These are phyloP conservation scores for Sitodiplosis mosellana DNA, from an alignment of 1,140 invertebrate species.

Conservation along the genomic window DNA sequence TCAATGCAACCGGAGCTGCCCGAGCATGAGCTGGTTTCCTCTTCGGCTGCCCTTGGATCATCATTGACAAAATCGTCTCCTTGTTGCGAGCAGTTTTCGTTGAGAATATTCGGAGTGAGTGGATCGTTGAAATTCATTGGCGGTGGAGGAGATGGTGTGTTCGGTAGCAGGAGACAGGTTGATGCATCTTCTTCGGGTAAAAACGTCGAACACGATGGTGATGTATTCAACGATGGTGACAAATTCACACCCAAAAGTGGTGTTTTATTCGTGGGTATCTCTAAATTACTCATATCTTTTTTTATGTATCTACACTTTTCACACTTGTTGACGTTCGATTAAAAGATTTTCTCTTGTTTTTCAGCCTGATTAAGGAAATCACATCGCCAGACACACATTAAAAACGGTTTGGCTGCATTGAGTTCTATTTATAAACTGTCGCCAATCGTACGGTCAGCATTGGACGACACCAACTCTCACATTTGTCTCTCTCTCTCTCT, in stretches of 20 bases:
- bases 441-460: too few relatives aligned
- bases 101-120: conserved; percentile 19
- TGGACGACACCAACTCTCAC: too few relatives aligned
- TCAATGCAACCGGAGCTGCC: conserved; percentile 24
- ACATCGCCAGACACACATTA: too few relatives aligned
- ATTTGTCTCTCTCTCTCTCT: too few relatives aligned
- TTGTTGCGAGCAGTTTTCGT: conserved; percentile 7
- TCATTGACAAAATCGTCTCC: conserved; percentile 6
- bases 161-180: conserved; percentile 29
- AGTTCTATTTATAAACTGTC: too few relatives aligned
- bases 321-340: not conserved
- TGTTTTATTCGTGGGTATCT: conserved; percentile 15
- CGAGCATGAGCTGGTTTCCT: conserved; percentile 14
- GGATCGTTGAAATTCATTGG: conserved; percentile 27
- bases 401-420: too few relatives aligned
- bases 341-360: too few relatives aligned
- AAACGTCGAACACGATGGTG: conserved; percentile 21
- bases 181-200: conserved; percentile 32
- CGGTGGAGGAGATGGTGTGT: conserved; percentile 27
- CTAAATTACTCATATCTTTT: conserved; percentile 9
- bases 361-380: too few relatives aligned
- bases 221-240: conserved; percentile 13
- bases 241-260: conserved; percentile 15
- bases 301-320: not conserved
- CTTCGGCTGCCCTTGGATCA: conserved; percentile 9